These are phyloP conservation scores for Podabrus alpinus DNA, from an alignment of 2,888 invertebrate species.

Conservation along the genomic window DNA sequence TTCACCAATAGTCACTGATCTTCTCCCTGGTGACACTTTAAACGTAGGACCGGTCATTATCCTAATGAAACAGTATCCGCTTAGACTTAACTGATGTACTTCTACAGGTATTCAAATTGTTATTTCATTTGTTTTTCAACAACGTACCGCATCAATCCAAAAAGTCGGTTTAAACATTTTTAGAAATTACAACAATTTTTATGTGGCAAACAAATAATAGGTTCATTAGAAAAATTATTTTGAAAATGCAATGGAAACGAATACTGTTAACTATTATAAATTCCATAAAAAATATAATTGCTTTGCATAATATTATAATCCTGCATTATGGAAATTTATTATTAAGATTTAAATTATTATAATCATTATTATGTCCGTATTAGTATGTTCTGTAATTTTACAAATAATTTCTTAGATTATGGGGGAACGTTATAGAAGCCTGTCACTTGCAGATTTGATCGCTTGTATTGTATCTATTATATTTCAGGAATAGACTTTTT, in stretches of 20 bases:
- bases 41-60: neutral
- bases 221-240: no score
- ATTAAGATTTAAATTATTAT: no score
- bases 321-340: no score
- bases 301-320: no score
- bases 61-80: neutral
- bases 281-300: no score
- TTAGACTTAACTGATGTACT: neutral
- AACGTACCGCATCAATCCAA: neutral
- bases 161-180: neutral
- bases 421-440: constrained; percentile 3
- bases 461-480: constrained; percentile 16
- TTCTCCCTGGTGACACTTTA: neutral
- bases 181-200: neutral
- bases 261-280: no score
- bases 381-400: neutral
- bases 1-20: neutral
- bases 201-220: no score
- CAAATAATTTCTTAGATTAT: neutral
- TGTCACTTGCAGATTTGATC: constrained; percentile 16
- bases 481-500: constrained; percentile 18
- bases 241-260: no score
- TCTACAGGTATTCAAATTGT: neutral
- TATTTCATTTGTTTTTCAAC: neutral
- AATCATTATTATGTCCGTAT: neutral